Evolutionary conservation across 2,888 invertebrate genomes (phyloP).

Genomic region (Apamea anceps): DNA sequence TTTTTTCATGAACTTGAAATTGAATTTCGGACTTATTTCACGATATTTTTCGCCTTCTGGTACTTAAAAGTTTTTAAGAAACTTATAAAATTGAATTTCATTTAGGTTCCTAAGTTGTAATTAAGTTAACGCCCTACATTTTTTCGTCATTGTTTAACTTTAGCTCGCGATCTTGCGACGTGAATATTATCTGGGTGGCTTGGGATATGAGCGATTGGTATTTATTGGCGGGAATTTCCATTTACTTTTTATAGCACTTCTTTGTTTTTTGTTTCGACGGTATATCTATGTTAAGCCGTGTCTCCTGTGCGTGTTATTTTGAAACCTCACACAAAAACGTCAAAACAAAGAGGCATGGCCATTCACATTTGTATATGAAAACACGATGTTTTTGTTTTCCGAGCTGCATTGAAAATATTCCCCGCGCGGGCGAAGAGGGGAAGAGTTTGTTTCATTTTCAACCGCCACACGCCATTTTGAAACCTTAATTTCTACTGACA

Average conservation of each 20-base stretch:
- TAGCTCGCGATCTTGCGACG: background rate
- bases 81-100: constrained; percentile 14
- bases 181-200: background rate
- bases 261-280: too few species aligned
- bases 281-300: background rate
- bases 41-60: background rate
- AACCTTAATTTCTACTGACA: too few species aligned
- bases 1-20: constrained; percentile 18
- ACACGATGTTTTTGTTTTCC: too few species aligned
- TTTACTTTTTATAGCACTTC: background rate
- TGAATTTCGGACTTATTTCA: constrained; percentile 23
- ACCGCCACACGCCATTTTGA: too few species aligned
- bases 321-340: too few species aligned
- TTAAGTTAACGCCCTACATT: background rate
- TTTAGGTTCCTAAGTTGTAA: background rate
- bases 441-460: too few species aligned
- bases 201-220: background rate
- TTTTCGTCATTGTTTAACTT: background rate
- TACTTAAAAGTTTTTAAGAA: constrained; percentile 18
- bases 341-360: too few species aligned
- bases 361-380: too few species aligned
- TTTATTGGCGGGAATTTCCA: background rate
- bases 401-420: too few species aligned
- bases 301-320: too few species aligned
- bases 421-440: too few species aligned